A percentile compares a stretch with the other conserved stretches of the same genome.
Conservation (phyloP, 2,888 invertebrate genomes). For the Habrosyne pyritoides region DNA sequence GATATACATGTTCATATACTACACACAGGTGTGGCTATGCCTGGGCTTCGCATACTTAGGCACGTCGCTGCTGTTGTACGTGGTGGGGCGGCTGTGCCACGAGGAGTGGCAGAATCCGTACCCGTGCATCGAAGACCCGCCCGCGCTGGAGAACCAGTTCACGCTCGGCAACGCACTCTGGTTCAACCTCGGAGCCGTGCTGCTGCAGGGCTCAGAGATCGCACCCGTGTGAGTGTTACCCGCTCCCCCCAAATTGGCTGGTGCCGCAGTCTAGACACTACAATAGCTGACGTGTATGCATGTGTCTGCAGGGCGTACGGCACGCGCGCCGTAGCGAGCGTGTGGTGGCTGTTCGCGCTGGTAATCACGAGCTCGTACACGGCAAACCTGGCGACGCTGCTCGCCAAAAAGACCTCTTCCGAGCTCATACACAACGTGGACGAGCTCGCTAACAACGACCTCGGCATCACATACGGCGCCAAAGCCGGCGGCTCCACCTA, state of each 20-base stretch:
- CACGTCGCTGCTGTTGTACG: slow-evolving; percentile 91
- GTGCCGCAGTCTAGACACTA: too few species aligned
- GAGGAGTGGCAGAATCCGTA: slow-evolving; percentile 95
- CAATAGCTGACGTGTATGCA: not conserved
- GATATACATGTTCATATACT: too few species aligned
- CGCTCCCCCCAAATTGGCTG: not conserved
- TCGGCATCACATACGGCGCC: slow-evolving; percentile 93
- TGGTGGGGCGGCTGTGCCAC: slow-evolving; percentile 91
- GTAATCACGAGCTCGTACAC: slow-evolving; percentile 95
- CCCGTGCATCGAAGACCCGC: slow-evolving; percentile 92
- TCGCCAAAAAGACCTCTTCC: slow-evolving; percentile 89
- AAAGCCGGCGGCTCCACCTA: slow-evolving; percentile 93
- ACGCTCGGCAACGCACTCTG: slow-evolving; percentile 93
- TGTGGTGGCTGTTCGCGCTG: slow-evolving; percentile 95
- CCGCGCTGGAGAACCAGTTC: slow-evolving; percentile 92
- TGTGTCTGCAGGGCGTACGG: slow-evolving; percentile 88
- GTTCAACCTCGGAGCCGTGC: slow-evolving; percentile 93
- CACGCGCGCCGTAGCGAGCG: slow-evolving; percentile 92
- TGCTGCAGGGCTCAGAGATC: slow-evolving; percentile 94
- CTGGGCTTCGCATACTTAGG: slow-evolving; percentile 92
- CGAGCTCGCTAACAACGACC: slow-evolving; percentile 90
- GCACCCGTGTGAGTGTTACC: slow-evolving; percentile 92
- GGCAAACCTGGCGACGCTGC: slow-evolving; percentile 95
- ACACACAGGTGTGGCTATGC: slow-evolving; percentile 93
- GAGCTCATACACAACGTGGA: slow-evolving; percentile 89